Conservation (phyloP, 2,888 invertebrate genomes). For the Acanthoscelides obtectus region DNA sequence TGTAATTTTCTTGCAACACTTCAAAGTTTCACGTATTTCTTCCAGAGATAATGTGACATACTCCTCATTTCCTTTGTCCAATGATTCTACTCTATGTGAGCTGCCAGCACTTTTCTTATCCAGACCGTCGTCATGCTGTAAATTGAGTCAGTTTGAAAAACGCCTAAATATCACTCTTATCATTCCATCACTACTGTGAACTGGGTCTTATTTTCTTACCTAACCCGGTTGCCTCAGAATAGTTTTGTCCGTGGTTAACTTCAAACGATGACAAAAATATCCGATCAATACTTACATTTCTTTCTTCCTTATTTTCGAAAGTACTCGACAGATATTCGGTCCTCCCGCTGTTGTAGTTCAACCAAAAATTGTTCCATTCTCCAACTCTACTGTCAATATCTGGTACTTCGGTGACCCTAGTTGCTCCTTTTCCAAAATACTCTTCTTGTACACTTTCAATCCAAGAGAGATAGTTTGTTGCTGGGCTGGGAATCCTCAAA, state of each 20-base stretch:
- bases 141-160: too few relatives aligned
- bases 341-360: constrained; percentile 45
- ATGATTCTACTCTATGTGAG: constrained; percentile 39
- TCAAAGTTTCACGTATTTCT: constrained; percentile 42
- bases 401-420: constrained; percentile 19
- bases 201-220: too few relatives aligned
- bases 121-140: constrained; percentile 38
- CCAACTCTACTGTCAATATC: constrained; percentile 43
- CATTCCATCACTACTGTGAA: too few relatives aligned
- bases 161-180: too few relatives aligned
- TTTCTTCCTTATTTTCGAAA: constrained; percentile 30
- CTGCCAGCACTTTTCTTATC: constrained; percentile 43
- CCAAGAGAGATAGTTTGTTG: constrained; percentile 45
- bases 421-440: constrained; percentile 26
- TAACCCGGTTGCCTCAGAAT: too few relatives aligned
- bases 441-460: constrained; percentile 45
- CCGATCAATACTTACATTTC: constrained; percentile 18
- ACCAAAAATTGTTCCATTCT: constrained; percentile 49
- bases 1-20: constrained; percentile 41
- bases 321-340: constrained; percentile 40
- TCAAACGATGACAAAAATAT: too few relatives aligned
- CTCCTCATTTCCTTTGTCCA: constrained; percentile 34
- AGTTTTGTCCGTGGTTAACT: too few relatives aligned
- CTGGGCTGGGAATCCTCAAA: constrained; percentile 38
- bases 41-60: constrained; percentile 38